Evolutionary conservation across 2,113 vertebrate species (phyloP).

Genomic region (Glaucidium brasilianum): DNA sequence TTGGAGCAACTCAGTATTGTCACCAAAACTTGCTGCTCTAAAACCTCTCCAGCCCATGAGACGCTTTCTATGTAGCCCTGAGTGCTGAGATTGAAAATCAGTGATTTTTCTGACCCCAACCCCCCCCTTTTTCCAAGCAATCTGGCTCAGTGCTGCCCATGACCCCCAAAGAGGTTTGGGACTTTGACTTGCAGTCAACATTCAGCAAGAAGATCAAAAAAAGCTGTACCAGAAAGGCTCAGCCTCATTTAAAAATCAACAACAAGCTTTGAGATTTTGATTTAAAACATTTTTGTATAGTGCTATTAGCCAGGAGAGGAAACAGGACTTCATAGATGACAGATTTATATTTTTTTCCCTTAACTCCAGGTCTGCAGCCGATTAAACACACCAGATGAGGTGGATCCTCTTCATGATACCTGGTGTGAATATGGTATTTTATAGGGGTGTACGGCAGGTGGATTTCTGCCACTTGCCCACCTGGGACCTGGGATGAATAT

Average conservation of each 20-base stretch:
- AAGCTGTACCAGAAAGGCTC: neutral
- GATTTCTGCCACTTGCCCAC: neutral
- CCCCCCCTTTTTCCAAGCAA: neutral
- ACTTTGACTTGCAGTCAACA: neutral
- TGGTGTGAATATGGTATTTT: neutral
- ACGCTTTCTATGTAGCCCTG: neutral
- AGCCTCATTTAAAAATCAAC: constrained; percentile 48
- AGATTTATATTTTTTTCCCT: neutral
- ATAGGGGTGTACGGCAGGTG: neutral
- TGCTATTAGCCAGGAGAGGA: constrained; percentile 69
- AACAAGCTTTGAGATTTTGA: constrained; percentile 51
- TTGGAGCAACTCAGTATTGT: neutral
- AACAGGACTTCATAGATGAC: constrained; percentile 44
- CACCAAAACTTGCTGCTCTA: neutral
- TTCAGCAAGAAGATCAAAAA: neutral
- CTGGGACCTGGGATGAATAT: neutral
- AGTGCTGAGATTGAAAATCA: neutral
- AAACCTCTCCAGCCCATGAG: neutral
- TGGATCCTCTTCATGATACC: neutral
- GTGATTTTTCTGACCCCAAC: neutral
- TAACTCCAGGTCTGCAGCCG: neutral
- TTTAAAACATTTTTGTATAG: constrained; percentile 64
- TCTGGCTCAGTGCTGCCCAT: neutral
- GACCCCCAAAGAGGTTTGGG: neutral
- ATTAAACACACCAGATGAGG: constrained; percentile 21